Base-by-base conservation (phyloP, 1,140 invertebrate genomes). In the Bombus superbus region DNA sequence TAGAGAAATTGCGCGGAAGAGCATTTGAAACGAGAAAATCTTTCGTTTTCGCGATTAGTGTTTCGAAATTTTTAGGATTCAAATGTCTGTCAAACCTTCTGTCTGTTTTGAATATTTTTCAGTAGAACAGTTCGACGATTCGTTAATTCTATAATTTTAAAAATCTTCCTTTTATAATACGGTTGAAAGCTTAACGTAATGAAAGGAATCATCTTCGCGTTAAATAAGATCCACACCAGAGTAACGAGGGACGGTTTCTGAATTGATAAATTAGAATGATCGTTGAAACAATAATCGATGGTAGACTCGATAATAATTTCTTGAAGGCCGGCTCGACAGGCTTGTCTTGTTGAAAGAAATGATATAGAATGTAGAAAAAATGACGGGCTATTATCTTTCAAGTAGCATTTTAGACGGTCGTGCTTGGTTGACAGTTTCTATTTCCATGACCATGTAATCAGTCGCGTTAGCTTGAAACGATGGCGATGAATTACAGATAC, bases 261-360 rank as follows among this genome's bases (percentile, higher is more conserved):
- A 69, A 13, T 83, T n/a, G 73, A 83, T 83, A 53, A 68, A 77
- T 77, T 83, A n/a, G 42, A 77, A 83, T 35, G 44, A 77, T 18
- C 35, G 47, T 22, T 69, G 73, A 59, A 77, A 77, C 62, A 83
- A 69, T 83, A 83, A 83, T 83, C 81, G 62, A 83, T 68, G 18
- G n/a, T n/a, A 32, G 47, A 40, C 5, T 35, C 35, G 62, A n/a
- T 57, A 42, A 83, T 68, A 68, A 77, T 83, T 83, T 75, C 28
- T 38, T 28, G 57, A 35, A 53, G 47, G 47, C 6, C 6, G 76
- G 1, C 64, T 35, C 13, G 18, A 22, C 11, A n/a, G 18, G 35
- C 11, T 69, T 77, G 81, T 35, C 44, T 38, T 15, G 72, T 53
- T 68, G 62, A 62, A 68, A 64, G 25, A 35, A 38, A 25, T 15